A percentile compares a stretch with the other conserved stretches of the same genome.
Evolutionary conservation across 2,888 invertebrate genomes (phyloP).

Genomic region (Uropetala carovei): DNA sequence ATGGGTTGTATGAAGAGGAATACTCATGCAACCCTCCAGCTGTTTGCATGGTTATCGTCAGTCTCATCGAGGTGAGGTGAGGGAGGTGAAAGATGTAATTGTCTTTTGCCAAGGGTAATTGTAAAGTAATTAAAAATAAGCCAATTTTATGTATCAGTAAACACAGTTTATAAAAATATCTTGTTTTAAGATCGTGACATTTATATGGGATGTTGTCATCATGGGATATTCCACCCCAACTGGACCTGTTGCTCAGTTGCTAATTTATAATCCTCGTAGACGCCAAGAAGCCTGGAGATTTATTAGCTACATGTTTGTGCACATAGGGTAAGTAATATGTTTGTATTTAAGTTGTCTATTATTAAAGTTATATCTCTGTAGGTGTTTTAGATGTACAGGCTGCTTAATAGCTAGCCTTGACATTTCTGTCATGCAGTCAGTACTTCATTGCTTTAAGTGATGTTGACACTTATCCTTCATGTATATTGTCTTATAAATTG

Average conservation of each 20-base stretch:
- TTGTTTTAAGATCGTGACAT: constrained; percentile 72
- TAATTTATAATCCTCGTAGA: constrained; percentile 92
- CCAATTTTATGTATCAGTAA: background rate
- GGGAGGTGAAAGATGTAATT: background rate
- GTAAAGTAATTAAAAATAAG: background rate
- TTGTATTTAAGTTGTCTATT: constrained; percentile 31
- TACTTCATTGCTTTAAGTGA: no score
- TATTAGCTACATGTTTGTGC: constrained; percentile 96
- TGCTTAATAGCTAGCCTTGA: background rate
- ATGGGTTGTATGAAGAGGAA: constrained; percentile 91
- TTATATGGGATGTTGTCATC: constrained; percentile 70
- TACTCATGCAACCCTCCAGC: constrained; percentile 96
- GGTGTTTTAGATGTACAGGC: background rate
- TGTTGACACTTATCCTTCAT: no score
- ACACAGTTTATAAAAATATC: constrained; percentile 72
- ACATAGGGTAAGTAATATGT: constrained; percentile 86
- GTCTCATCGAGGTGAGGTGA: constrained; percentile 86
- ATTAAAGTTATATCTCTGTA: background rate
- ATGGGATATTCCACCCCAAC: constrained; percentile 77
- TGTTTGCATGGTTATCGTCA: constrained; percentile 93
- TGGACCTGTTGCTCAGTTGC: constrained; percentile 87
- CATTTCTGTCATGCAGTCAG: no score
- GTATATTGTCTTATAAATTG: no score
- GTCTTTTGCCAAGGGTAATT: background rate
- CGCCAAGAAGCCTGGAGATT: constrained; percentile 95